These are phyloP conservation scores for Potorous gilbertii DNA, from an alignment of 2,797 vertebrate genomes.

Conservation along the genomic window DNA sequence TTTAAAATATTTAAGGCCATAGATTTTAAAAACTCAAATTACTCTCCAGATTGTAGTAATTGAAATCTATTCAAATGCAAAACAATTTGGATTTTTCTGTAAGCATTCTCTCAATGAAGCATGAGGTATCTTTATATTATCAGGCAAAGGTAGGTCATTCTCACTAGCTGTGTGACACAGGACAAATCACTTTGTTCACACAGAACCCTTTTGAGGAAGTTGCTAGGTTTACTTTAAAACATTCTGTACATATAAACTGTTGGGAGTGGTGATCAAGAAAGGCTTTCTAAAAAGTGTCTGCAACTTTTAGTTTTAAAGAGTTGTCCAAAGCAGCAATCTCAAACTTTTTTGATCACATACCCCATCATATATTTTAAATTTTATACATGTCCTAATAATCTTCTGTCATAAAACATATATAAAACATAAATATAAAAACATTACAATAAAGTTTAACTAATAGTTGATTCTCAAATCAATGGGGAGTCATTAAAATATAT, in stretches of 20 bases:
- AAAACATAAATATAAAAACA: neutral
- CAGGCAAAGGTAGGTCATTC: neutral
- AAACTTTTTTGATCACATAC: neutral
- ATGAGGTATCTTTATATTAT: neutral
- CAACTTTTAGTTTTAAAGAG: neutral
- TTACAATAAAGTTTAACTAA: neutral
- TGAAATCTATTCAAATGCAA: neutral
- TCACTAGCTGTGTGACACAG: neutral
- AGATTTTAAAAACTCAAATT: neutral
- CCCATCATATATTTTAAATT: neutral
- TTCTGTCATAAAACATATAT: neutral
- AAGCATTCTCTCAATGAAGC: neutral
- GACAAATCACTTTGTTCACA: neutral
- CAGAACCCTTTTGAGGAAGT: neutral
- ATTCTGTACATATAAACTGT: neutral
- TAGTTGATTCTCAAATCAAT: neutral
- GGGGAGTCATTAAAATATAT: neutral
- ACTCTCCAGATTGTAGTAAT: neutral
- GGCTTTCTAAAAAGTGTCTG: neutral
- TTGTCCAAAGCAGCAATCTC: neutral
- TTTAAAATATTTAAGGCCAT: neutral
- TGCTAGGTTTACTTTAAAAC: neutral
- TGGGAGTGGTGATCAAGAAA: neutral
- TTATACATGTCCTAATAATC: neutral
- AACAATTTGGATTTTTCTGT: slow-evolving; percentile 22